A percentile compares a stretch with the other conserved stretches of the same genome.
phyloP scores from a whole-genome alignment of 2,113 vertebrate species.

The Zosterops japonicus region DNA sequence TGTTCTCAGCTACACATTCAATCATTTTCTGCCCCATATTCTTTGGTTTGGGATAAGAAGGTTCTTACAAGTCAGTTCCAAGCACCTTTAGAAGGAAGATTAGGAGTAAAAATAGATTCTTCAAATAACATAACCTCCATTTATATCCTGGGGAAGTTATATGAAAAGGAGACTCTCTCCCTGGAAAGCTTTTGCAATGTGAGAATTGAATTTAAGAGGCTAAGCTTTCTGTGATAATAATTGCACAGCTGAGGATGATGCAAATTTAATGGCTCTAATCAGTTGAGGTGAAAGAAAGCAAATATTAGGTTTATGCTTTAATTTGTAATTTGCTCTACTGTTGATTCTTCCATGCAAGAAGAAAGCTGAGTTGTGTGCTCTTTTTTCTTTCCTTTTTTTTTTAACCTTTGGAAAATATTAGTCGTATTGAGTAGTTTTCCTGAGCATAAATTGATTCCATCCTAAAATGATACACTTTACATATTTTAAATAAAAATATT shows the following conservation, averaged over 20 bases:
- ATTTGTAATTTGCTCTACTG: slow-evolving; percentile 25
- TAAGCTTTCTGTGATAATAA: neutral
- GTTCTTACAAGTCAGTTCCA: neutral
- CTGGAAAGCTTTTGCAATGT: slow-evolving; percentile 1
- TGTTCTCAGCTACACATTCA: neutral
- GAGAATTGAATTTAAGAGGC: slow-evolving; percentile 47
- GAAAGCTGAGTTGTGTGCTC: neutral
- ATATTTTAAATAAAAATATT: neutral
- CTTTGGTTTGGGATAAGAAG: neutral
- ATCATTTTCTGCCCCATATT: neutral
- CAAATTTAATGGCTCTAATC: slow-evolving; percentile 61
- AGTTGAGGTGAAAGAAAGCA: slow-evolving; percentile 55
- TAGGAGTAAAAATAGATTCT: slow-evolving; percentile 1
- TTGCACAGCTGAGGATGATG: slow-evolving; percentile 55
- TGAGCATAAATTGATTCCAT: neutral
- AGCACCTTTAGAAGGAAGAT: neutral
- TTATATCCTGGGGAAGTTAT: neutral
- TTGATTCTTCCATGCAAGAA: neutral
- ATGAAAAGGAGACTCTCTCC: slow-evolving; percentile 13
- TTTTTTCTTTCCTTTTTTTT: neutral
- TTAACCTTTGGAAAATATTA: neutral
- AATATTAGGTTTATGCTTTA: slow-evolving; percentile 49
- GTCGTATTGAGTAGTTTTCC: neutral
- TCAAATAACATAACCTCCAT: neutral
- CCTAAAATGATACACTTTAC: neutral